phyloP scores from a whole-genome alignment of 2,888 invertebrate genomes.

The Julus scandinavius region DNA sequence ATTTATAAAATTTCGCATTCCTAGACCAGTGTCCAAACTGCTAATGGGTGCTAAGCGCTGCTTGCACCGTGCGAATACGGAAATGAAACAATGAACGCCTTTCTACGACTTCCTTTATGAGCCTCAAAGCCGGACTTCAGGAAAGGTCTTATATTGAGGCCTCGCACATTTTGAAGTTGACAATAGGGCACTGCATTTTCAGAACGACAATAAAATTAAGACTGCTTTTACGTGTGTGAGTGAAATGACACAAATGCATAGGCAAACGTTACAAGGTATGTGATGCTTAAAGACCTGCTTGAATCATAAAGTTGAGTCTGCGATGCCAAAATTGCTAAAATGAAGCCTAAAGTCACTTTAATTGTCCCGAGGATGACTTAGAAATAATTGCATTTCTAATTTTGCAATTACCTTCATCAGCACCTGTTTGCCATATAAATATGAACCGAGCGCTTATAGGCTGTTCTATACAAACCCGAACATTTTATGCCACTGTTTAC shows the following conservation, averaged over 20 bases:
- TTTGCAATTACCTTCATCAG: constrained; percentile 42
- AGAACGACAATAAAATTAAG: constrained; percentile 34
- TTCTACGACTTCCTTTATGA: constrained; percentile 16
- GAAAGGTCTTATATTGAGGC: constrained; percentile 30
- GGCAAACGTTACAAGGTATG: too few species aligned
- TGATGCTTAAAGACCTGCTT: not conserved
- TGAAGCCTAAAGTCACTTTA: not conserved
- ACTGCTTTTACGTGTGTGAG: not conserved
- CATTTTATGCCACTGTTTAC: constrained; percentile 39
- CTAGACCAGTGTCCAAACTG: constrained; percentile 8
- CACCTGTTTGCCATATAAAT: constrained; percentile 30
- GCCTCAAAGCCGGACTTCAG: not conserved
- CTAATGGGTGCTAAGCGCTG: constrained; percentile 31
- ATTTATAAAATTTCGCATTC: not conserved
- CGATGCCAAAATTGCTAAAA: not conserved
- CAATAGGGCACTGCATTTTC: constrained; percentile 21
- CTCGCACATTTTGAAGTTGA: not conserved
- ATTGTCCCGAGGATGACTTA: constrained; percentile 29
- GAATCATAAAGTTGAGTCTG: not conserved
- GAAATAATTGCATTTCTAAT: constrained; percentile 42
- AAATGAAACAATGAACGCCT: constrained; percentile 37
- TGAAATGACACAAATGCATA: not conserved
- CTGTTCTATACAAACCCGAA: constrained; percentile 3
- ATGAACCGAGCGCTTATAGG: constrained; percentile 20
- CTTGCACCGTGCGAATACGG: not conserved